Base-by-base conservation (phyloP, 2,888 invertebrate species). In the Hirudinaria manillensis region DNA sequence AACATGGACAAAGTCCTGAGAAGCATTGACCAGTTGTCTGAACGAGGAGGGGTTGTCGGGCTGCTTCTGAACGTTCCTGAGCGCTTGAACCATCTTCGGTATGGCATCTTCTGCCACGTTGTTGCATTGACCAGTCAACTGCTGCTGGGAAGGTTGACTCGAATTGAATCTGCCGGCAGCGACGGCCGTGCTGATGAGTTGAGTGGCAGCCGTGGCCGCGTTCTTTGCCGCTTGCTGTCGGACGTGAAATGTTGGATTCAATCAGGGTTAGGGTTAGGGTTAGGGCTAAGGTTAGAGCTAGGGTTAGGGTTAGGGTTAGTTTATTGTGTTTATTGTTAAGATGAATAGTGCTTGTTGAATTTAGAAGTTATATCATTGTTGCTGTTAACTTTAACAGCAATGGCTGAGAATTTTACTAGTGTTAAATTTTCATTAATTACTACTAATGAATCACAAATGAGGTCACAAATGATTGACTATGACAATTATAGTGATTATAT, bases 171-270 rank as follows among this genome's bases (percentile, higher is more conserved):
- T 93, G 85, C 92, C 89, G 0, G 92, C 93, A 80, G 91, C 91
- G 80, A 93, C 92, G 0, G 94, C 91, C 0, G 95, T 92, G 0
- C 93, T 91, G 79, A 96, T 91, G 80, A 94, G 91, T 84, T 97
- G 96, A 0, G 93, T 94, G 0, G 94, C 93, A 75, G 92, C 91
- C 0, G 93, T 90, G 0, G 93, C 92, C 0, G 94, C 93, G 80
- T 92, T 91, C 79, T 91, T 91, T 0, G 94, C 93, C 13, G 77
- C 71, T 51, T 70, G 51, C 77, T 77, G 72, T 53, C n/a, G 6
- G 27, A 27, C 1, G 3, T 16, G 16, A 16, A 16, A 10, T 16
- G 24, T 1, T 61, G 24, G 19, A 27, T 24, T 1, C 6, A 13
- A 7, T n/a, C 6, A 61, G 4, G 61, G 13, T n/a, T 61, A 24